Conservation (phyloP, 2,888 invertebrate genomes). For the Salpingus planirostris region DNA sequence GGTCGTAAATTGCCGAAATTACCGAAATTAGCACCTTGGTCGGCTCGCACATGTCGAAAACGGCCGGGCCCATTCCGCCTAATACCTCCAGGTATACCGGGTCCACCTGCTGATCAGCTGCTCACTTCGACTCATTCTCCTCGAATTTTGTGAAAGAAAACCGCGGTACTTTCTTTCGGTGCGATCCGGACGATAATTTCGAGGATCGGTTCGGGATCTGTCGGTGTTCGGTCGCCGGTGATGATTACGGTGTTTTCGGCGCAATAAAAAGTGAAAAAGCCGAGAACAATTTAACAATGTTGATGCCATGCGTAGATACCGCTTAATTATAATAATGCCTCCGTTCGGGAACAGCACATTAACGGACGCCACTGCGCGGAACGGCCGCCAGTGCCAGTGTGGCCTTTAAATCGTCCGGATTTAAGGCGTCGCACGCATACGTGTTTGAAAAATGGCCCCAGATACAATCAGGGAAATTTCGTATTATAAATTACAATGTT, state of each 20-base stretch:
- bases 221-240: too few species aligned
- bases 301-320: conserved; percentile 30
- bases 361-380: conserved; percentile 29
- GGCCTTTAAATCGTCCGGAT: conserved; percentile 18
- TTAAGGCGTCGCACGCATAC: conserved; percentile 19
- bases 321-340: conserved; percentile 29
- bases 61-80: conserved; percentile 5
- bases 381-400: conserved; percentile 20
- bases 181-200: neutral
- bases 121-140: too few species aligned
- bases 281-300: conserved; percentile 28
- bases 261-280: conserved; percentile 17
- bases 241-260: conserved; percentile 12
- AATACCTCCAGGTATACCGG: conserved; percentile 7
- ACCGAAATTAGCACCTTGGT: conserved; percentile 24
- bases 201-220: too few species aligned
- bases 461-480: conserved; percentile 25
- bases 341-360: conserved; percentile 28
- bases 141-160: too few species aligned
- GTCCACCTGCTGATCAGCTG: conserved; percentile 16
- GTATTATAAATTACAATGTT: conserved; percentile 27
- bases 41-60: conserved; percentile 12
- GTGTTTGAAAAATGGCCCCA: conserved; percentile 20
- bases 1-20: conserved; percentile 22
- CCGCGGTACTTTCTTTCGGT: conserved; percentile 3